A percentile compares a stretch with the other conserved stretches of the same genome.
Evolutionary conservation across 2,797 vertebrate genomes (phyloP).

Genomic region (Remorina albescens): DNA sequence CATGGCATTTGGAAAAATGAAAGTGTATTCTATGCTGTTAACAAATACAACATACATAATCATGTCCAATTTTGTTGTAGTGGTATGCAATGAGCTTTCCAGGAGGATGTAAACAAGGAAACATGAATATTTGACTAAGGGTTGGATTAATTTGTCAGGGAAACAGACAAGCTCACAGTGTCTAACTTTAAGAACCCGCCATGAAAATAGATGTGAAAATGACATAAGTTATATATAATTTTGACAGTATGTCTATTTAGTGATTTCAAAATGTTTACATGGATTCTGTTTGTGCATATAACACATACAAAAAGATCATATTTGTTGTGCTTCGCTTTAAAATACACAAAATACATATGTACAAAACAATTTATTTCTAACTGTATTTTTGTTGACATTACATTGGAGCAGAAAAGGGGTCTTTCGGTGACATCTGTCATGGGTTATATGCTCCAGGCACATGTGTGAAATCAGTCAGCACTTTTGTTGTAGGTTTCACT

Average conservation of each 20-base stretch:
- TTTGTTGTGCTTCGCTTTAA: too few species aligned
- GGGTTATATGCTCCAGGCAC: background rate
- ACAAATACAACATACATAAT: slow-evolving; percentile 37
- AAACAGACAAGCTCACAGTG: too few species aligned
- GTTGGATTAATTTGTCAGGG: background rate
- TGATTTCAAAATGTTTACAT: too few species aligned
- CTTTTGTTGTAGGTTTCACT: too few species aligned
- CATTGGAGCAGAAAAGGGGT: background rate
- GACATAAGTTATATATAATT: background rate
- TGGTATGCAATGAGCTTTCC: slow-evolving; percentile 2
- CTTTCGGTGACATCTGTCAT: background rate
- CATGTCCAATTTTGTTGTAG: background rate
- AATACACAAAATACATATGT: too few species aligned
- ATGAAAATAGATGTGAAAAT: background rate
- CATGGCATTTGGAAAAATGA: slow-evolving; percentile 46
- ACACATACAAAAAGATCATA: too few species aligned
- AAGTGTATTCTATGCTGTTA: slow-evolving; percentile 28
- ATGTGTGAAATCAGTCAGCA: background rate
- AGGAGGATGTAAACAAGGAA: slow-evolving; percentile 13
- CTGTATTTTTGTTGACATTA: background rate
- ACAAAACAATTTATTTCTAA: too few species aligned
- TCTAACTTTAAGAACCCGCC: background rate
- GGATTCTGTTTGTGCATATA: too few species aligned
- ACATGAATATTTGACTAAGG: background rate
- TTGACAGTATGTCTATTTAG: too few species aligned